Evolutionary conservation across 1,140 invertebrate species (phyloP).

Genomic region (Eciton burchellii): DNA sequence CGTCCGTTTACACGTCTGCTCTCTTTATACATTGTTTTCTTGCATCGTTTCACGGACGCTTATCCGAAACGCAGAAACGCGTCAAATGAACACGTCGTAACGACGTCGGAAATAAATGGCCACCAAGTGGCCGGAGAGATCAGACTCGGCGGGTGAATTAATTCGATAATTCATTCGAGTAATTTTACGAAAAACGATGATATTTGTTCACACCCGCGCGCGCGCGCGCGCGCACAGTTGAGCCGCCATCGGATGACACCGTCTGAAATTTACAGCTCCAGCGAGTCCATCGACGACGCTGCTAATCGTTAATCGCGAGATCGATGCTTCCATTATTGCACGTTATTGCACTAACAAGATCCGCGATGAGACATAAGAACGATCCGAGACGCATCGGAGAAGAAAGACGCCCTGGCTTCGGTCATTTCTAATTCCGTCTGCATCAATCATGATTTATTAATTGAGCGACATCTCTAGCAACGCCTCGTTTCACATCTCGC

Average conservation of each 20-base stretch:
- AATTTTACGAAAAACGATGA: too few species aligned
- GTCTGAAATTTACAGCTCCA: not conserved
- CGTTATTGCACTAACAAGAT: conserved; percentile 13
- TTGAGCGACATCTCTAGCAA: conserved; percentile 9
- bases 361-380: conserved; percentile 30
- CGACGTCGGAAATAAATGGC: not conserved
- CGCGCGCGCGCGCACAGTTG: too few species aligned
- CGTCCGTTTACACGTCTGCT: conserved; percentile 60
- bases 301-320: conserved; percentile 2
- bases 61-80: not conserved
- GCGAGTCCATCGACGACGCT: not conserved
- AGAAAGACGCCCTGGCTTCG: conserved; percentile 34
- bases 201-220: not conserved
- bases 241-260: not conserved
- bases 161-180: not conserved
- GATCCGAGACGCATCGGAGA: conserved; percentile 4
- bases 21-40: conserved; percentile 28
- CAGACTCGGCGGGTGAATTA: not conserved
- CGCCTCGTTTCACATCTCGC: not conserved
- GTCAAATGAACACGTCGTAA: not conserved
- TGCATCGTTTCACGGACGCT: conserved; percentile 2
- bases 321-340: not conserved
- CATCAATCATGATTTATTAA: conserved; percentile 29
- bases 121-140: not conserved
- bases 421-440: conserved; percentile 52